Conservation (phyloP, 2,888 invertebrate species). For the Zygothrica quintamaculata region DNA sequence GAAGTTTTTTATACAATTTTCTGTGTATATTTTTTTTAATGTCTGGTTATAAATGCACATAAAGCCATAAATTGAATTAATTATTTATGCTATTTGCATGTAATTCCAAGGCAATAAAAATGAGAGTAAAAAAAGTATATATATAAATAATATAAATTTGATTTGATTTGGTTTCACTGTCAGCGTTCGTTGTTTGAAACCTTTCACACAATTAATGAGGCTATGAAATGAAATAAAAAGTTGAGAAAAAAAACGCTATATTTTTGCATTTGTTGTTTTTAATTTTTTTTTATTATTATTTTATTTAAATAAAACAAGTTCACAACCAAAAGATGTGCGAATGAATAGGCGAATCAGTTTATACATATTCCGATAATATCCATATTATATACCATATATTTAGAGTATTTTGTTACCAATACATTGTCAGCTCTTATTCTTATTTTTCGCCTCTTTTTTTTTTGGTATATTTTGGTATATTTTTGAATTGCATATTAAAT, state of each 20-base stretch:
- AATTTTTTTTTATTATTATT: slow-evolving; percentile 35
- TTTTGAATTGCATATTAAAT: slow-evolving; percentile 59
- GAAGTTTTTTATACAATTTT: neutral
- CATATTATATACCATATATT: slow-evolving; percentile 27
- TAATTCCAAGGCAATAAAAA: slow-evolving; percentile 32
- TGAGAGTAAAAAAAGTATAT: neutral
- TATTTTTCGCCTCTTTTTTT: slow-evolving; percentile 36
- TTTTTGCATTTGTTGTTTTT: slow-evolving; percentile 35
- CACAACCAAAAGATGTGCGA: slow-evolving; percentile 73
- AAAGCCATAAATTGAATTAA: slow-evolving; percentile 59
- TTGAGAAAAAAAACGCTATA: slow-evolving; percentile 3
- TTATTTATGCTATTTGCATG: slow-evolving; percentile 53
- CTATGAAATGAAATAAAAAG: slow-evolving; percentile 24
- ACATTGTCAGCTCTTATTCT: slow-evolving; percentile 29
- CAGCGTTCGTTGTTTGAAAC: slow-evolving; percentile 28
- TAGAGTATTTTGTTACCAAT: slow-evolving; percentile 6
- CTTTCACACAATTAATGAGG: slow-evolving; percentile 40
- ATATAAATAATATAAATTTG: slow-evolving; percentile 1
- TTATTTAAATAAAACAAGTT: slow-evolving; percentile 57
- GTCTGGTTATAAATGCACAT: slow-evolving; percentile 31
- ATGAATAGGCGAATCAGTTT: slow-evolving; percentile 74
- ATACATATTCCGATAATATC: slow-evolving; percentile 51
- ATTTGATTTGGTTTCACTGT: slow-evolving; percentile 15
- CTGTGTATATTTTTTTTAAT: neutral
- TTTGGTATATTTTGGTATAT: slow-evolving; percentile 30